These are phyloP conservation scores for Pachliopta kotzebuea DNA, from an alignment of 2,888 invertebrate genomes.

Conservation along the genomic window DNA sequence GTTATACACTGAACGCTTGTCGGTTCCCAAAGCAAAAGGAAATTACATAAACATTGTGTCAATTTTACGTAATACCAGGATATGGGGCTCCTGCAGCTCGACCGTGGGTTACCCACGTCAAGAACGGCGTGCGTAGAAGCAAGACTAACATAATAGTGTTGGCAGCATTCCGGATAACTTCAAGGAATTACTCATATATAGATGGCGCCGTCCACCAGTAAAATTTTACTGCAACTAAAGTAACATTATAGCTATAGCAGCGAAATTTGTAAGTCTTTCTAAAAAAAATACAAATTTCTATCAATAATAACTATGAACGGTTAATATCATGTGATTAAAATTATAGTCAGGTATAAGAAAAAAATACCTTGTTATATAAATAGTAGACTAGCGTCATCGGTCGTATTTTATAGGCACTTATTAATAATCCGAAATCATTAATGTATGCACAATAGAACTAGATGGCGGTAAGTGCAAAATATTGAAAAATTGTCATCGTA, in stretches of 20 bases:
- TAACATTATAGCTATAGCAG: not conserved
- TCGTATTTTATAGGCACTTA: not conserved
- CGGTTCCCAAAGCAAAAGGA: slow-evolving; percentile 29
- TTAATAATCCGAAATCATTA: not conserved
- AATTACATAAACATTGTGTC: slow-evolving; percentile 34
- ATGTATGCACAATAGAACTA: not conserved
- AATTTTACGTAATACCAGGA: slow-evolving; percentile 30
- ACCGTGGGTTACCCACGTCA: slow-evolving; percentile 10
- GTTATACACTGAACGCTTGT: slow-evolving; percentile 34
- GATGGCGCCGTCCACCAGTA: slow-evolving; percentile 27
- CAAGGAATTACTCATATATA: slow-evolving; percentile 29
- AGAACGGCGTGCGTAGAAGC: slow-evolving; percentile 30
- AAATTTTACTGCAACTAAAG: not conserved
- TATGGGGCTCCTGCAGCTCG: slow-evolving; percentile 8
- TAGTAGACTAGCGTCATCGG: not conserved
- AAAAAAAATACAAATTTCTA: no score
- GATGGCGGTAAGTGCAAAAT: not conserved
- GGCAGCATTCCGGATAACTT: slow-evolving; percentile 33
- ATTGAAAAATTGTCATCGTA: no score
- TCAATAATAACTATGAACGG: no score
- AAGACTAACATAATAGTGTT: slow-evolving; percentile 34
- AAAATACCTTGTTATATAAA: no score
- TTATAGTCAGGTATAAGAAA: no score
- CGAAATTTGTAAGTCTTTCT: no score
- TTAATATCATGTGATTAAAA: no score